Base-by-base conservation (phyloP, 2,797 vertebrate species). In the Malurus leucopterus region DNA sequence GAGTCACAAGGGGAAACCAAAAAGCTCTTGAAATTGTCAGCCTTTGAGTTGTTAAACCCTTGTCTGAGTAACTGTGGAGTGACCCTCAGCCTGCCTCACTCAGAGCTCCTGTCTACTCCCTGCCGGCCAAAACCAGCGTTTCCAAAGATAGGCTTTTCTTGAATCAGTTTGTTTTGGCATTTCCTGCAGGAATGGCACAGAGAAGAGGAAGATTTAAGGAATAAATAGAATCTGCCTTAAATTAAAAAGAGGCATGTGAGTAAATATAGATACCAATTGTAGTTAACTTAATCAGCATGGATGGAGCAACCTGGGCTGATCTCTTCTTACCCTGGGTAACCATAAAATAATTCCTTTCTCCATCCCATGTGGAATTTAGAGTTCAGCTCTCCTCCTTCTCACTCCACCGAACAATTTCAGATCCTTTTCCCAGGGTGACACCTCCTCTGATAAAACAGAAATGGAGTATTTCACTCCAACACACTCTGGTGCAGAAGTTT, bases 111-210 rank as follows among this genome's bases (percentile, higher is more conserved):
- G 19, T 40, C 54, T 65, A 9, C 19, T 55, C 59, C 27, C 74
- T 79, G 43, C 59, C 86, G 81, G 89, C 81, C 8, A 1, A 92
- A 91, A 58, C 0, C 81, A 80, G 68, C 55, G 63, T 11, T 30
- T 88, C 90, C 70, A 89, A 78, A 91, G 44, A 46, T 38, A 75
- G 68, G 8, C 10, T 16, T 84, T 69, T 43, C 81, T 88, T 71
- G 27, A 72, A 59, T 65, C 55, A 3, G 40, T 81, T 91, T 93
- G 59, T 51, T 94, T 92, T 92, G 88, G 88, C 90, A 70, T 90
- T 93, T 92, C 78, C 81, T 92, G 32, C 57, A 17, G 0, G 2
- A 55, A 75, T 53, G 38, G 70, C 53, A 55, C 4, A 11, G 63
- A 68, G 17, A 4, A 69, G 43, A 67, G 24, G 32, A 75, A 65